A percentile compares a stretch with the other conserved stretches of the same genome.
phyloP scores from a whole-genome alignment of 2,113 vertebrate genomes.

The Phasianus colchicus region DNA sequence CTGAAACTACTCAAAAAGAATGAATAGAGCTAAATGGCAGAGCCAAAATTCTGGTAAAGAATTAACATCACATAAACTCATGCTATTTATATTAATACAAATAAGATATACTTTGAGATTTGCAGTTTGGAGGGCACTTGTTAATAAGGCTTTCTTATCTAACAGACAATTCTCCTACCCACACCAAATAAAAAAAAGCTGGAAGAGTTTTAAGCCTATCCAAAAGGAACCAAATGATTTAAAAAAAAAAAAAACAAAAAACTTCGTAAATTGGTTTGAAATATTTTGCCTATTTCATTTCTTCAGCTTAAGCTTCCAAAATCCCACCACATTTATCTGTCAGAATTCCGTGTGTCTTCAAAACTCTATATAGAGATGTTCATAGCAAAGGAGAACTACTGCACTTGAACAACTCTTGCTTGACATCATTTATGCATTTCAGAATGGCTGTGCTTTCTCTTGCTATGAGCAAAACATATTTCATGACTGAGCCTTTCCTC shows the following conservation, averaged over 20 bases:
- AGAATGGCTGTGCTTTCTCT: background rate
- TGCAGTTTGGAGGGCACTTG: background rate
- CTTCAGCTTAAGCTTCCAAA: background rate
- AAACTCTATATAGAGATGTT: background rate
- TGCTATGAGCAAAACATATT: background rate
- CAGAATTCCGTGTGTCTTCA: background rate
- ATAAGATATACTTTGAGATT: background rate
- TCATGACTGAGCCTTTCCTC: background rate
- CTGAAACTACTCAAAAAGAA: background rate
- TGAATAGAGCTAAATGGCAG: accelerated
- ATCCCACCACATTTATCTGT: background rate
- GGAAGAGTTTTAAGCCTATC: background rate
- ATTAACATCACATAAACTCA: background rate
- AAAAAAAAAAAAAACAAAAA: background rate
- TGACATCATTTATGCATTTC: background rate
- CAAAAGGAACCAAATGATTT: background rate
- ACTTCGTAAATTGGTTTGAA: background rate
- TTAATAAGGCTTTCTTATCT: background rate
- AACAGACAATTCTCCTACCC: background rate
- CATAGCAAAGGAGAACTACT: background rate
- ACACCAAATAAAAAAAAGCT: background rate
- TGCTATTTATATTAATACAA: background rate
- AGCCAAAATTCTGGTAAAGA: background rate
- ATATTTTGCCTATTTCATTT: background rate
- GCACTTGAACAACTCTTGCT: background rate